Base-by-base conservation (phyloP, 2,888 invertebrate species). In the Entomobrya multifasciata region DNA sequence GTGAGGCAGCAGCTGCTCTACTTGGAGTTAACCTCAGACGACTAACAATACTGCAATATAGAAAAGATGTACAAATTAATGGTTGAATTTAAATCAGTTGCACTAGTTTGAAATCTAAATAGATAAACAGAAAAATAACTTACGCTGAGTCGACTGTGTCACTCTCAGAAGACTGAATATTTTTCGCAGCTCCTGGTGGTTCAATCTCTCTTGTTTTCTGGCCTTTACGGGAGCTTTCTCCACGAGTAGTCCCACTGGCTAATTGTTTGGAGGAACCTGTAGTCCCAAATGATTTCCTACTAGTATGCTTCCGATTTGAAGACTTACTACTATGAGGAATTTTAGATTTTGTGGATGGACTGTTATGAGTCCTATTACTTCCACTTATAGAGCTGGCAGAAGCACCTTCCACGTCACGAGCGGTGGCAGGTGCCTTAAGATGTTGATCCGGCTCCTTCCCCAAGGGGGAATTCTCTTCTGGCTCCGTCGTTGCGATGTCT, bases 1-100 rank as follows among this genome's bases (percentile, higher is more conserved):
- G 89, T 25, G 90, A 88, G 60, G 91, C 91, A 47, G 91, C 90
- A 41, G 91, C 90, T 84, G 90, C 91, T 47, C 91, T 83, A 67
- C 91, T 89, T 6, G 91, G 89, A 25, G 90, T 90, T 30, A 88
- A 74, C 4, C 91, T 87, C 62, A 91, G 78, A 20, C 91, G 90
- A 25, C 65, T 86, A 20, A 72, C 79, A 55, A 86, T 86, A 36
- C 86, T 86, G 30, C 10, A 72, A 47, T 20, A 36, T 77, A 13
- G n/a, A n/a, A 52, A 77, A 60, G 15, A 41, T 5, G n/a, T 1
- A 20, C 6, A 52, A n/a, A 57, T 13, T 27, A 55, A 15, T 11
- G 15, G 17, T 25, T 74, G 1, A 49, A 22, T 4, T n/a, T n/a
- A n/a, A n/a, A n/a, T n/a, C n/a, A n/a, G n/a, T n/a, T n/a, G n/a